Evolutionary conservation across 2,797 vertebrate genomes (phyloP), one percentile per base, ranked within the genome.

Genomic region (Knipowitschia caucasica): DNA sequence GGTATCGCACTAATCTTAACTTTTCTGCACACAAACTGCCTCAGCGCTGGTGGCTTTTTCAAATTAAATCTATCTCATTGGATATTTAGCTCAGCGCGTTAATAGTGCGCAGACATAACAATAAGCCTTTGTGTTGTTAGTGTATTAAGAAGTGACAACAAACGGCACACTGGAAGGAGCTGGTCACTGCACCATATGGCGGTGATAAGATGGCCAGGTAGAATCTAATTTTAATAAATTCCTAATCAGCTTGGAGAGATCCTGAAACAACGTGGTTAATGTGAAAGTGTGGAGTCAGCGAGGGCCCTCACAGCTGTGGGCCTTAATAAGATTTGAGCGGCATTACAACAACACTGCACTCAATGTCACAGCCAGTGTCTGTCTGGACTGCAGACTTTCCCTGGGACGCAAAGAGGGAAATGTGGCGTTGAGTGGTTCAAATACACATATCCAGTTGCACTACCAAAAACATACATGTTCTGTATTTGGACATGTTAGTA

Each of bases 241-340:
- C 85, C 83, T 90, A 91, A 91, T 91, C 89, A 89, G 85, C 87
- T 89, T 87, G 85, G 73, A 83, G 81, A 77, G 83, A 78, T 77
- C 80, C 83, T 83, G 80, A 88, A 90, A 89, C 87, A 89, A 86
- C 83, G 65, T 59, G 73, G 85, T 89, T 88, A 89, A 91, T 89
- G 80, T 79, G 83, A 90, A 92, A 89, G 72, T 90, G 88, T 84
- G 62, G 86, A 90, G 89, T 92, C 91, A 92, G 91, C 91, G 86
- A 91, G 88, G 88, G 90, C 89, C 85, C 86, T 84, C 84, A 86
- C 88, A 90, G 84, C 83, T 88, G 86, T 85, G 84, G 79, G 83
- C 84, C 90, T 89, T 92, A 92, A 92, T 92, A 91, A 90, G 89
- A 91, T 91, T 90, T 88, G 90, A 91, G 85, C 88, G 85, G 89